Evolutionary conservation across 2,113 vertebrate genomes (phyloP).

Genomic region (Dicerorhinus sumatrensis): DNA sequence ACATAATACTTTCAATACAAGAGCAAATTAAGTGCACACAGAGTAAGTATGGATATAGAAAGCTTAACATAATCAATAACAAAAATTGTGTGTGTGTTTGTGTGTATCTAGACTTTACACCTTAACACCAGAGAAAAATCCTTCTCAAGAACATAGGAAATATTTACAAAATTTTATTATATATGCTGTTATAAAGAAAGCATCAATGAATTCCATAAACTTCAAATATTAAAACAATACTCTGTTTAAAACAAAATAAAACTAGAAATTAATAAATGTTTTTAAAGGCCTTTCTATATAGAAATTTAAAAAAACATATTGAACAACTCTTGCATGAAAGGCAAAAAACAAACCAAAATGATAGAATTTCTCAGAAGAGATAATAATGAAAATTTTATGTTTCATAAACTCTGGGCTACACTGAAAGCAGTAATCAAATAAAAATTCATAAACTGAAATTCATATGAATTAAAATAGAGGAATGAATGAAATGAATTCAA

Average conservation of each 20-base stretch:
- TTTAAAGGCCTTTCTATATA: neutral
- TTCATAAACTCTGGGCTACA: neutral
- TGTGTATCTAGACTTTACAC: neutral
- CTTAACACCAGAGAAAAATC: neutral
- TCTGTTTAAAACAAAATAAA: neutral
- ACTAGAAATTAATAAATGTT: neutral
- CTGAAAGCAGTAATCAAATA: neutral
- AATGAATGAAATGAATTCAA: neutral
- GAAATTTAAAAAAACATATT: neutral
- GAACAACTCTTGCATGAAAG: neutral
- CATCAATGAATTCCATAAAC: neutral
- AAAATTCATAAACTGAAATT: conserved; percentile 21
- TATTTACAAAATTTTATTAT: neutral
- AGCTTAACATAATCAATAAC: neutral
- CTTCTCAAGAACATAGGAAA: neutral
- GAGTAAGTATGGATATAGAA: neutral
- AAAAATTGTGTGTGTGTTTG: neutral
- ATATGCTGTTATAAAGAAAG: neutral
- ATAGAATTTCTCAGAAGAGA: neutral
- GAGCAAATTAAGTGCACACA: neutral
- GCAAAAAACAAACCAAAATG: neutral
- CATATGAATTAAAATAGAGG: conserved; percentile 5
- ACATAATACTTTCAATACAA: neutral
- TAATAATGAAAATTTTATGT: neutral
- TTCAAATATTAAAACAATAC: neutral